These are phyloP conservation scores for Suillia variegata DNA, from an alignment of 2,888 invertebrate genomes.

Conservation along the genomic window DNA sequence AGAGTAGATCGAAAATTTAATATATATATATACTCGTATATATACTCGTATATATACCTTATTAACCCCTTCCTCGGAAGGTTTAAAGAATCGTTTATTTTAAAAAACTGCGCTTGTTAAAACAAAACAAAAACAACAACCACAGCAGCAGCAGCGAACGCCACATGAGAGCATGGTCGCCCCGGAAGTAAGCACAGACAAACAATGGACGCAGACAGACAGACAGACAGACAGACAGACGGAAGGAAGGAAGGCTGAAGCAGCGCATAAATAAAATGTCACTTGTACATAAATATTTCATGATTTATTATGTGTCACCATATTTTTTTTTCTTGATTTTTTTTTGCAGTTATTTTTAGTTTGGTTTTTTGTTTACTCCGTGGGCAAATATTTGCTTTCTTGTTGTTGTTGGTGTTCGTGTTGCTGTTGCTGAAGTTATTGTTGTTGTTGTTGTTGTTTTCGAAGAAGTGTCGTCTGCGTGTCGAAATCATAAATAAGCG, in stretches of 20 bases:
- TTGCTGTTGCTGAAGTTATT: neutral
- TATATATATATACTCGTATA: too few relatives aligned
- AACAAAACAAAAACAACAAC: too few relatives aligned
- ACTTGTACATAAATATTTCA: slow-evolving; percentile 16
- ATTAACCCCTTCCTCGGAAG: too few relatives aligned
- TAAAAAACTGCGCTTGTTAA: too few relatives aligned
- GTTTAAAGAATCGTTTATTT: too few relatives aligned
- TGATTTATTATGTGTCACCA: slow-evolving; percentile 51
- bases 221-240: neutral
- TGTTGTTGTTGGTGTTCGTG: neutral
- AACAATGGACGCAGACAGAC: neutral
- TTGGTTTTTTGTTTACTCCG: neutral
- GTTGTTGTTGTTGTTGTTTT: neutral
- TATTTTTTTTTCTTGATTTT: slow-evolving; percentile 34
- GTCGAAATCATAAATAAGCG: slow-evolving; percentile 44
- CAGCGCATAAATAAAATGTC: neutral
- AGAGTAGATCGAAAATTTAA: too few relatives aligned
- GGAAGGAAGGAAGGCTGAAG: neutral
- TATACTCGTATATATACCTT: too few relatives aligned
- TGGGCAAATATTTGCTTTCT: slow-evolving; percentile 20
- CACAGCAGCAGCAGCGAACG: too few relatives aligned
- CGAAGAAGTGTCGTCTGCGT: neutral
- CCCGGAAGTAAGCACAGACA: too few relatives aligned
- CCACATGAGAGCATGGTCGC: too few relatives aligned
- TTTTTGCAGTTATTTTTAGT: too few relatives aligned